Percentiles rank a stretch among this genome's conserved stretches.
phyloP scores from a whole-genome alignment of 2,797 vertebrate species.

The Alexandromys oeconomus region DNA sequence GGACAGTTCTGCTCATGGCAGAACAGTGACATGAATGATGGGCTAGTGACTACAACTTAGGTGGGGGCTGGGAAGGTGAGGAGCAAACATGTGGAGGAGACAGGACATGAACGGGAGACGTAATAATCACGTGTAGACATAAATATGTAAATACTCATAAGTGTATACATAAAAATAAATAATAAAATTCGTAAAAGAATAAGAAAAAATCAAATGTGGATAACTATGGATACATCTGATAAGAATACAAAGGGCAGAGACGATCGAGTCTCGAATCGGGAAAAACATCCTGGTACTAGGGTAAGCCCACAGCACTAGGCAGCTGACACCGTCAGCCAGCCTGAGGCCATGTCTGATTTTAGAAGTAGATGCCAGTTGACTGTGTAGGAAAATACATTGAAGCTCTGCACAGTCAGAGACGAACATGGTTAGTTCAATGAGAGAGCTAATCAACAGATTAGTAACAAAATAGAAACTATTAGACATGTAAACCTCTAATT shows the following conservation, averaged over 20 bases:
- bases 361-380: neutral
- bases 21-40: neutral
- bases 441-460: neutral
- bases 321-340: neutral
- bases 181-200: neutral
- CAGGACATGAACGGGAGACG: too few species aligned
- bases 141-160: neutral
- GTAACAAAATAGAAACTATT: neutral
- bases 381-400: rapidly evolving
- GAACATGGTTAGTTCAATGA: neutral
- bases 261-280: neutral
- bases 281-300: neutral
- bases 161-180: neutral
- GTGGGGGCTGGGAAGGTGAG: neutral
- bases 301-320: neutral
- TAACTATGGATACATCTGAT: neutral
- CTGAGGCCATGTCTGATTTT: neutral
- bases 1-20: neutral
- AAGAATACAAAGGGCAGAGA: neutral
- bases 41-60: neutral
- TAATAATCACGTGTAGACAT: neutral
- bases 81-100: neutral
- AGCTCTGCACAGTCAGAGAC: neutral
- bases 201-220: neutral
- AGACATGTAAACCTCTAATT: neutral